A percentile compares a stretch with the other conserved stretches of the same genome.
phyloP scores from a whole-genome alignment of 2,888 invertebrate genomes.

The Ctena decussata region DNA sequence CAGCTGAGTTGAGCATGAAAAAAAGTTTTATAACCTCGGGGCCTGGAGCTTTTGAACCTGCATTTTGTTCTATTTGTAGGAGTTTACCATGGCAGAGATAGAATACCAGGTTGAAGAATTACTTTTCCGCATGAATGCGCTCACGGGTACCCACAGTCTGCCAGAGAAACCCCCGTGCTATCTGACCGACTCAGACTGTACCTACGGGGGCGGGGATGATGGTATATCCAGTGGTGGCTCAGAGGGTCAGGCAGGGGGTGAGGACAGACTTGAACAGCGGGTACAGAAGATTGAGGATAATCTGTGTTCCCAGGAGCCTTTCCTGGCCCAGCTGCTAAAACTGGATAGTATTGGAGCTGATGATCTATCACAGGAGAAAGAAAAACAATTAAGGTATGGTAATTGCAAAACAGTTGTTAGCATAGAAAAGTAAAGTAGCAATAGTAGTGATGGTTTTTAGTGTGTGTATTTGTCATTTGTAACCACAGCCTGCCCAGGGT shows the following conservation, averaged over 20 bases:
- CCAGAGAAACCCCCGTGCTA: conserved; percentile 84
- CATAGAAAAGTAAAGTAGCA: too few relatives aligned
- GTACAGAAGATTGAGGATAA: conserved; percentile 85
- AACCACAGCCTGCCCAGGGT: too few relatives aligned
- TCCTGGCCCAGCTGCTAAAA: conserved; percentile 83
- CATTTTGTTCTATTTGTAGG: conserved; percentile 75
- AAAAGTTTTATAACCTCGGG: too few relatives aligned
- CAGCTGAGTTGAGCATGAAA: too few relatives aligned
- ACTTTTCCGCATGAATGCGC: conserved; percentile 85
- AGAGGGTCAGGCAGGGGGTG: conserved; percentile 58
- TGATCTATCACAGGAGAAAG: conserved; percentile 79
- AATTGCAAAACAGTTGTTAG: too few relatives aligned
- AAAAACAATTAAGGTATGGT: conserved; percentile 85
- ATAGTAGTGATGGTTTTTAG: too few relatives aligned
- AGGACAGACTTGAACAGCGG: conserved; percentile 78
- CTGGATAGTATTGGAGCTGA: conserved; percentile 80
- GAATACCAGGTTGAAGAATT: conserved; percentile 87
- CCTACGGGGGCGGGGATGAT: conserved; percentile 83
- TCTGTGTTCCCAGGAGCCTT: conserved; percentile 82
- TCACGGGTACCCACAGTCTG: conserved; percentile 82
- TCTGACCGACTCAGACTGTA: conserved; percentile 85
- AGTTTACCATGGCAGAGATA: conserved; percentile 86
- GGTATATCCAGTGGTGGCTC: conserved; percentile 83
- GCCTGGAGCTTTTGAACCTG: too few relatives aligned
- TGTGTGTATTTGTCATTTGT: too few relatives aligned